Evolutionary conservation across 2,888 invertebrate species (phyloP).

Genomic region (Griposia aprilina): DNA sequence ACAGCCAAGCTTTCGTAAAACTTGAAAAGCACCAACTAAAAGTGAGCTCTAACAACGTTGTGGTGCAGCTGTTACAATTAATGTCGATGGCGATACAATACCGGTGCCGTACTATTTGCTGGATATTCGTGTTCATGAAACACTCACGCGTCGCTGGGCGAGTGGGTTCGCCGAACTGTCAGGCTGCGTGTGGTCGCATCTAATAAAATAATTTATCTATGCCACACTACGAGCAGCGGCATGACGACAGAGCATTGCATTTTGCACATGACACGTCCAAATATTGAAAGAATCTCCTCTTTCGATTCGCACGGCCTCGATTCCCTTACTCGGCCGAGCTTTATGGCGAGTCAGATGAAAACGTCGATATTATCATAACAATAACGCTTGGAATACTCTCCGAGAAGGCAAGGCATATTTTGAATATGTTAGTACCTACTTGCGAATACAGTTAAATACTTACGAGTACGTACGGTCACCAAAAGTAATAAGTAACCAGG

Average conservation of each 20-base stretch:
- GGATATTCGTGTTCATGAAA: constrained; percentile 36
- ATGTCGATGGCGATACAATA: background rate
- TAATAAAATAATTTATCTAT: constrained; percentile 63
- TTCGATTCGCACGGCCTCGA: constrained; percentile 64
- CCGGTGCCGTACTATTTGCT: constrained; percentile 13
- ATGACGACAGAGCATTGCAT: constrained; percentile 49
- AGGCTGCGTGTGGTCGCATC: constrained; percentile 69
- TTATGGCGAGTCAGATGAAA: constrained; percentile 64
- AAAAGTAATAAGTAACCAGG: no score
- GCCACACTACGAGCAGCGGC: constrained; percentile 35
- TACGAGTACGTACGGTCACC: background rate
- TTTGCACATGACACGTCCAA: constrained; percentile 50
- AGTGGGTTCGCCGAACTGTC: constrained; percentile 70
- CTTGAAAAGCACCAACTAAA: background rate
- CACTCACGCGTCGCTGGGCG: constrained; percentile 47
- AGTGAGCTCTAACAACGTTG: background rate
- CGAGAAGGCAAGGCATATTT: constrained; percentile 28
- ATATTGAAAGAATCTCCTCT: constrained; percentile 62
- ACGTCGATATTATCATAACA: constrained; percentile 66
- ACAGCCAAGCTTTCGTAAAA: no score
- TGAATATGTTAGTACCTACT: constrained; percentile 31
- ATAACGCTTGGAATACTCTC: constrained; percentile 35
- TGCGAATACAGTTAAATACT: constrained; percentile 20
- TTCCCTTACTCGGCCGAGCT: constrained; percentile 66
- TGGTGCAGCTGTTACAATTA: background rate